Evolutionary conservation across 2,113 vertebrate genomes (phyloP).

Genomic region (Alexandromys fortis): DNA sequence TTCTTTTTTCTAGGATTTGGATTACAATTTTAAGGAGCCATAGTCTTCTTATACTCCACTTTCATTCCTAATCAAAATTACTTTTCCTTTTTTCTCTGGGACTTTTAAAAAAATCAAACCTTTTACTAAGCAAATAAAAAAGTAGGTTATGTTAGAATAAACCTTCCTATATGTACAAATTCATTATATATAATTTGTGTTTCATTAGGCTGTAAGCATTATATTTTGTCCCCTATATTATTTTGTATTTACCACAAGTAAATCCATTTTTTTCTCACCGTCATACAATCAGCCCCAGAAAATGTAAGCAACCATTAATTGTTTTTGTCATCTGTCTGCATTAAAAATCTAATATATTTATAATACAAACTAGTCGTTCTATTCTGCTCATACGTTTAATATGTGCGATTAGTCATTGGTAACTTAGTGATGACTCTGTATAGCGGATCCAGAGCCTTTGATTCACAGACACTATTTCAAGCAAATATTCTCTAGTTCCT

Average conservation of each 20-base stretch:
- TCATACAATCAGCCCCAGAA: neutral
- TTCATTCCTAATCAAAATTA: neutral
- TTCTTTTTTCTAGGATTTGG: conserved; percentile 59
- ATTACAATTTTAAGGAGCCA: conserved; percentile 24
- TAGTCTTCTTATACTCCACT: neutral
- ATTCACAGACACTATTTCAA: neutral
- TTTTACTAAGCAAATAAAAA: neutral
- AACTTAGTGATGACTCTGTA: neutral
- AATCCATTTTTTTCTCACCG: neutral
- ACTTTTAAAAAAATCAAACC: neutral
- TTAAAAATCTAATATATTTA: neutral
- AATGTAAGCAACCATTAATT: neutral
- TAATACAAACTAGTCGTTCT: neutral
- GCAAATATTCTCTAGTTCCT: neutral
- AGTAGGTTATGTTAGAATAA: neutral
- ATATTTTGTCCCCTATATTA: neutral
- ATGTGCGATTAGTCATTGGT: neutral
- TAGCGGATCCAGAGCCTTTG: neutral
- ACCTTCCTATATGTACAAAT: neutral
- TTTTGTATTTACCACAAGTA: neutral
- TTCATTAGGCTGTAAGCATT: neutral
- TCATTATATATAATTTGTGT: neutral
- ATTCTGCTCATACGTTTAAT: neutral
- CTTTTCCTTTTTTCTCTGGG: neutral
- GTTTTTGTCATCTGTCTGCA: neutral